These are phyloP conservation scores for Turdus rufiventris DNA, from an alignment of 2,113 vertebrate species.

Conservation along the genomic window DNA sequence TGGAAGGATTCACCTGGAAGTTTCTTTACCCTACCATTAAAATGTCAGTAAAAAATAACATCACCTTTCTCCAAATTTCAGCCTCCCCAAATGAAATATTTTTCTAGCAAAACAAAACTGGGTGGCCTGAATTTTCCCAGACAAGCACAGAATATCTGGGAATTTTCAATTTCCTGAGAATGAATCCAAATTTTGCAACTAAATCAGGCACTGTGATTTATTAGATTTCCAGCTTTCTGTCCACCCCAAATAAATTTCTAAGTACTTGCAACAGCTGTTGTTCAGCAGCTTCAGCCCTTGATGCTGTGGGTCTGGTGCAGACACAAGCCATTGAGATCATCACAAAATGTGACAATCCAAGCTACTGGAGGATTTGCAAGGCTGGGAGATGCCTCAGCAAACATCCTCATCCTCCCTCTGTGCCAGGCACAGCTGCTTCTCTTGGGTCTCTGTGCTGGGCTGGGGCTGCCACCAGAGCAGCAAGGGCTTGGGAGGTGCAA, in stretches of 20 bases:
- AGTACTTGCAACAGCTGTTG: background rate
- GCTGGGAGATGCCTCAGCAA: background rate
- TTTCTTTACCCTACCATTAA: background rate
- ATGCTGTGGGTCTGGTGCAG: background rate
- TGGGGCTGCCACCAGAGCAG: fast-evolving
- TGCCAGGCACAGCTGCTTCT: background rate
- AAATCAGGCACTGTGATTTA: background rate
- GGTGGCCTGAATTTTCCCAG: background rate
- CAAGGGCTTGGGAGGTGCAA: background rate
- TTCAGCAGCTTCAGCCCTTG: background rate
- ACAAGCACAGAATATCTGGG: background rate
- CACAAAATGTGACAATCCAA: too few relatives aligned
- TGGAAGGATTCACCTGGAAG: background rate
- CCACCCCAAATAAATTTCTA: background rate
- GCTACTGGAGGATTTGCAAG: background rate
- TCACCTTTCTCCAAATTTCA: background rate
- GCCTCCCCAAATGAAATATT: fast-evolving
- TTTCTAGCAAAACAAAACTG: background rate
- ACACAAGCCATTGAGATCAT: background rate
- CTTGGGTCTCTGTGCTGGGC: background rate
- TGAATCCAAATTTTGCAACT: background rate
- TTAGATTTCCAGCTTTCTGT: background rate
- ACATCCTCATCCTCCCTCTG: fast-evolving
- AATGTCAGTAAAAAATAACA: background rate
- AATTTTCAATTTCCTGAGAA: background rate